Conservation (phyloP, 2,797 vertebrate species). For the Hydrocynus forskahlii region DNA sequence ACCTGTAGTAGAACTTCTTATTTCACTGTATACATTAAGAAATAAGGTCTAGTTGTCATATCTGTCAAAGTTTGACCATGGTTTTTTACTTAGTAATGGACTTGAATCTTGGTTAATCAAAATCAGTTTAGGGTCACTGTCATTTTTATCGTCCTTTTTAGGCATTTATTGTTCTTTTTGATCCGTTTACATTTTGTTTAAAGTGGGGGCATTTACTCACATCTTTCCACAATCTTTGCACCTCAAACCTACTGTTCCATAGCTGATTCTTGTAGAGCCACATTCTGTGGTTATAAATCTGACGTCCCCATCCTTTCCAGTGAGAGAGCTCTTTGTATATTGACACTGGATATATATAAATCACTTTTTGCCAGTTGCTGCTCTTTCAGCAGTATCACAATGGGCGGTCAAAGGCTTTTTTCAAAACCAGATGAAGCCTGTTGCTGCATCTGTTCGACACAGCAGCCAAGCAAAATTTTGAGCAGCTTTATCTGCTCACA, state of each 20-base stretch:
- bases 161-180: too few species aligned
- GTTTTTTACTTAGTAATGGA: too few species aligned
- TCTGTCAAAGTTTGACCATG: neutral
- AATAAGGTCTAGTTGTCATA: too few species aligned
- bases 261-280: neutral
- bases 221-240: neutral
- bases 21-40: too few species aligned
- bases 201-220: neutral
- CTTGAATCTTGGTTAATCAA: neutral
- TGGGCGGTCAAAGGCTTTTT: neutral
- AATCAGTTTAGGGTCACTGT: neutral
- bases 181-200: neutral
- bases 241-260: neutral
- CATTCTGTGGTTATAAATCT: constrained; percentile 11
- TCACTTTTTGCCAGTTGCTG: neutral
- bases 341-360: neutral
- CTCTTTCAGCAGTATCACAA: neutral
- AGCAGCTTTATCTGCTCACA: neutral
- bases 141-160: too few species aligned
- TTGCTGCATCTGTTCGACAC: neutral
- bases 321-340: neutral
- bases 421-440: neutral
- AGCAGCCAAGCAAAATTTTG: neutral
- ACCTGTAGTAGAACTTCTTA: too few species aligned
- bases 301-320: neutral